Evolutionary conservation across 2,888 invertebrate species (phyloP), one percentile per base, ranked within the genome.

Genomic region (Drosophila nr. perissopoda): DNA sequence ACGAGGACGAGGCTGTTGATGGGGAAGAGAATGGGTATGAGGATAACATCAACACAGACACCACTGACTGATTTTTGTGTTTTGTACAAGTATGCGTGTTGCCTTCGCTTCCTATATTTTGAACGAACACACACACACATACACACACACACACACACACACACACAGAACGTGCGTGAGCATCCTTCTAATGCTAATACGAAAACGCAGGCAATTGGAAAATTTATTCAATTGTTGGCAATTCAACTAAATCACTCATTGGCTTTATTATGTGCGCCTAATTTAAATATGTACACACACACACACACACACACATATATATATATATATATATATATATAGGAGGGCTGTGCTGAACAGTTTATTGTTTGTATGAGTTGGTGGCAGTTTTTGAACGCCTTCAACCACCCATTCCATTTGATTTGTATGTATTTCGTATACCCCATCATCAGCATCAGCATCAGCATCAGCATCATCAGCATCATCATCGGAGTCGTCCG

Each of bases 221-320:
- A 91, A 91, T 91, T 90, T 91, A 91, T 91, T 91, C 91, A 91
- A 91, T 91, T 91, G 90, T 87, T 80, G 85, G 79, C 89, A 90
- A 90, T 89, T 89, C 88, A 88, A 89, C 85, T 90, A 89, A 89
- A 88, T 90, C 88, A 83, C 87, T 90, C 87, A 89, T 90, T 89
- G 89, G 87, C 82, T 85, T 84, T 90, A 89, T 89, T 84, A 86
- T 90, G 77, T 83, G 76, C 80, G 80, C 79, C 83, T 87, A 79
- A 90, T 88, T 88, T 88, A 77, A 83, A 90, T 86, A 80, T 65
- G 52, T 52, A 56, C 57, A 18, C 49, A 33, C 54, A 48, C 18
- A 52, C 53, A 25, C n/a, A n/a, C 45, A 29, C 2, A 38, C 25
- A 31, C 1, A 33, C 1, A 49, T 1, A 58, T 1, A 33, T 1